Evolutionary conservation across 2,888 invertebrate species (phyloP), one percentile per base, ranked within the genome.

Genomic region (Melanostoma scalare): DNA sequence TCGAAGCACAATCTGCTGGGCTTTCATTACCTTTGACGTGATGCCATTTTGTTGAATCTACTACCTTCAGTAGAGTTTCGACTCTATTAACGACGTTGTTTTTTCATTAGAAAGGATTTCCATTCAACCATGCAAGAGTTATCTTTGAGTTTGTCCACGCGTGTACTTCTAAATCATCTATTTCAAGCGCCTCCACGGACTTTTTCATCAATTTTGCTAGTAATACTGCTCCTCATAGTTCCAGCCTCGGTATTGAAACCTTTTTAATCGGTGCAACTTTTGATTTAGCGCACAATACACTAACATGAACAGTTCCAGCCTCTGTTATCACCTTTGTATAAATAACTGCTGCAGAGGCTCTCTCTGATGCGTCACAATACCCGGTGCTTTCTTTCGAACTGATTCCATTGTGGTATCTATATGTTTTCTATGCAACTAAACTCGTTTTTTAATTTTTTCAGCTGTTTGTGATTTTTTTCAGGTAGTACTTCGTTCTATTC

Each of bases 71-170:
- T n/a, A n/a, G n/a, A n/a, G n/a, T n/a, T n/a, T n/a, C n/a, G n/a
- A n/a, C n/a, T n/a, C n/a, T n/a, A n/a, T n/a, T n/a, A n/a, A n/a
- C n/a, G n/a, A n/a, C n/a, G n/a, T n/a, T n/a, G n/a, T n/a, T n/a
- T n/a, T n/a, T n/a, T n/a, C n/a, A n/a, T n/a, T n/a, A n/a, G n/a
- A n/a, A n/a, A n/a, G n/a, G n/a, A n/a, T n/a, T n/a, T n/a, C n/a
- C n/a, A n/a, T n/a, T n/a, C n/a, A n/a, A n/a, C 63, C 50, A 38
- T 20, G 40, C 63, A 3, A 52, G 36, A 2, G 48, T 50, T 3
- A 63, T 50, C 35, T 10, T 38, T 8, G 40, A 63, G n/a, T 56
- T 10, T 56, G 40, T 52, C 63, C 63, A 63, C 2, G 63, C 50
- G 8, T 38, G 38, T 48, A 3, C 4, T 3, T 36, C 35, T 36